Evolutionary conservation across 1,140 invertebrate species (phyloP).

Genomic region (Oryzaephilus surinamensis): DNA sequence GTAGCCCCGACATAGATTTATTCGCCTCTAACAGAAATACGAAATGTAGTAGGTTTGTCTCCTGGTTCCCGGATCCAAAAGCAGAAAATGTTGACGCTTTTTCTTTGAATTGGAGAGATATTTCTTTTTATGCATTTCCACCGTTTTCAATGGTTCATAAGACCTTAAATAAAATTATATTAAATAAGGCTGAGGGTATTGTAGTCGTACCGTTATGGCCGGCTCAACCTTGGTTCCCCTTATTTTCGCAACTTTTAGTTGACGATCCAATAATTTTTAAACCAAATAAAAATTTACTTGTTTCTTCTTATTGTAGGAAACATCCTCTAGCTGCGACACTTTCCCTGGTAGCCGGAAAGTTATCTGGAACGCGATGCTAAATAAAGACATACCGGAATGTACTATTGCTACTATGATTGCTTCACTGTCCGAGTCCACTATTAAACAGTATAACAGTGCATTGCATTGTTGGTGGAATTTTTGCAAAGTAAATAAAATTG

Average conservation of each 20-base stretch:
- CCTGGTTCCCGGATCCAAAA: conserved; percentile 20
- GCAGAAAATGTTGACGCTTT: conserved; percentile 21
- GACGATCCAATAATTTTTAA: conserved; percentile 8
- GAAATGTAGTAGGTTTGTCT: conserved; percentile 24
- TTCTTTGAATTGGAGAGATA: conserved; percentile 19
- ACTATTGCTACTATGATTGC: neutral
- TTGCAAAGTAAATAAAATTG: no score
- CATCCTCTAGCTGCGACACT: conserved; percentile 1
- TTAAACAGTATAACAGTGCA: conserved; percentile 4
- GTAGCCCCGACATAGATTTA: conserved; percentile 22
- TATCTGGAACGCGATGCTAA: conserved; percentile 6
- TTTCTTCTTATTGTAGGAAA: neutral
- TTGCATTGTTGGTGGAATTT: no score
- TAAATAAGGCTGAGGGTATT: conserved; percentile 21
- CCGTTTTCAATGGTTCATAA: conserved; percentile 24
- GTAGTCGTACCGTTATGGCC: conserved; percentile 24
- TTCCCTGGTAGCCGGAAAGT: conserved; percentile 5
- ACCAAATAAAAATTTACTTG: conserved; percentile 10
- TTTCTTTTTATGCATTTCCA: conserved; percentile 27
- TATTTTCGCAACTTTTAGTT: conserved; percentile 13
- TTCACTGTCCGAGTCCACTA: neutral
- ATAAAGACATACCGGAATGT: neutral
- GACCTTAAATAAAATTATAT: conserved; percentile 20
- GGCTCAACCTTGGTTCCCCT: conserved; percentile 16
- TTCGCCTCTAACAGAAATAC: conserved; percentile 24